Conservation (phyloP, 2,888 invertebrate genomes). For the Isoperla grammatica region DNA sequence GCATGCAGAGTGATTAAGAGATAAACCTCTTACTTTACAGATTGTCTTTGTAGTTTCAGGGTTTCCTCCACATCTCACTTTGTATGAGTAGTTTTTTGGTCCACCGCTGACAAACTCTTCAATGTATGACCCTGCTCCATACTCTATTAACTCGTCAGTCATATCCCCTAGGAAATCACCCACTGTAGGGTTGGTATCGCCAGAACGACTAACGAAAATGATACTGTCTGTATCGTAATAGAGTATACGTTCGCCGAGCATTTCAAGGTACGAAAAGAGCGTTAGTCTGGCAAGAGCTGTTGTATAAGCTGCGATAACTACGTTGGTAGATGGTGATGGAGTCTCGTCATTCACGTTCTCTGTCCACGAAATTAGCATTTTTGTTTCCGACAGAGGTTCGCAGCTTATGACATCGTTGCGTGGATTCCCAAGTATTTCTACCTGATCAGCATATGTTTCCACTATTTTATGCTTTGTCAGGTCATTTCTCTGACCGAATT, state of each 20-base stretch:
- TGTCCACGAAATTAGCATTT: not conserved
- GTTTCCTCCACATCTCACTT: slow-evolving; percentile 24
- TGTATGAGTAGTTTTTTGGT: slow-evolving; percentile 39
- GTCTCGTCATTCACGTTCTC: not conserved
- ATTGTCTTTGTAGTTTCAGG: slow-evolving; percentile 4
- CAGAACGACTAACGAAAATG: slow-evolving; percentile 32
- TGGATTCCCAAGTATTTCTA: not conserved
- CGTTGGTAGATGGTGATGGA: not conserved
- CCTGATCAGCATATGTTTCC: not conserved
- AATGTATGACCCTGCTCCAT: slow-evolving; percentile 36
- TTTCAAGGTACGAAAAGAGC: slow-evolving; percentile 37
- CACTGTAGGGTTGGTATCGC: slow-evolving; percentile 23
- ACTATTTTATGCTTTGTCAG: not conserved
- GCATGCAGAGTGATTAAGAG: slow-evolving; percentile 26
- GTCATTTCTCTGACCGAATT: slow-evolving; percentile 7
- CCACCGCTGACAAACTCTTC: slow-evolving; percentile 39
- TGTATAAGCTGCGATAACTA: not conserved
- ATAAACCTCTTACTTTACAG: slow-evolving; percentile 36
- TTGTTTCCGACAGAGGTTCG: not conserved
- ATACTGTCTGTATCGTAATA: slow-evolving; percentile 41
- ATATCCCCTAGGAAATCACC: slow-evolving; percentile 39
- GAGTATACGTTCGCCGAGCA: slow-evolving; percentile 35
- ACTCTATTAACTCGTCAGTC: slow-evolving; percentile 38
- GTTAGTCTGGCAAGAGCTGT: slow-evolving; percentile 32
- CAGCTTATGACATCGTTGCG: not conserved